A percentile compares a stretch with the other conserved stretches of the same genome.
Evolutionary conservation across 2,797 vertebrate genomes (phyloP).

Genomic region (Fundulus diaphanus): DNA sequence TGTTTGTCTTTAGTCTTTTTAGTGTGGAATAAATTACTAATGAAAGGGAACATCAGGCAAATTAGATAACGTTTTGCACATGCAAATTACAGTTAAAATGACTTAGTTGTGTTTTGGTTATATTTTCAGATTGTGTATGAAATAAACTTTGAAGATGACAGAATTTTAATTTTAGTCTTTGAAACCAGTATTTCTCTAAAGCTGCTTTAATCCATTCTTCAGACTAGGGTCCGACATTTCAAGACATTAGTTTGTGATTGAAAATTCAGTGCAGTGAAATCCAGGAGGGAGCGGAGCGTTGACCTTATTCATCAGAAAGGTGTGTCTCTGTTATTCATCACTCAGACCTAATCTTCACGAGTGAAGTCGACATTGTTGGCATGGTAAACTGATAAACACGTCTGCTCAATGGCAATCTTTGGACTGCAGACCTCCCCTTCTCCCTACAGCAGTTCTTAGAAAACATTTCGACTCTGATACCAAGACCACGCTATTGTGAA

Average conservation of each 20-base stretch:
- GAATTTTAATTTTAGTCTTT: neutral
- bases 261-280: neutral
- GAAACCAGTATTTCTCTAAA: neutral
- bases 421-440: conserved; percentile 11
- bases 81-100: neutral
- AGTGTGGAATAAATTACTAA: neutral
- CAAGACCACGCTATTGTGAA: neutral
- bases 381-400: conserved; percentile 53
- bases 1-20: too few species aligned
- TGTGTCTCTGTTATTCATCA: conserved; percentile 40
- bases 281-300: neutral
- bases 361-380: neutral
- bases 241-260: neutral
- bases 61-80: neutral
- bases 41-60: neutral
- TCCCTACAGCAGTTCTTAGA: neutral
- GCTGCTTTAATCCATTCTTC: neutral
- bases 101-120: neutral
- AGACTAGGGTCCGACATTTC: too few species aligned
- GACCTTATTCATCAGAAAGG: conserved; percentile 14
- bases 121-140: too few species aligned
- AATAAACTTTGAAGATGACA: neutral
- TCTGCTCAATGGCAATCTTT: conserved; percentile 37
- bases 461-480: neutral
- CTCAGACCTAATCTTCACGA: conserved; percentile 17